Evolutionary conservation across 2,113 vertebrate genomes (phyloP), one percentile per base, ranked within the genome.

Genomic region (Calyptomena viridis): DNA sequence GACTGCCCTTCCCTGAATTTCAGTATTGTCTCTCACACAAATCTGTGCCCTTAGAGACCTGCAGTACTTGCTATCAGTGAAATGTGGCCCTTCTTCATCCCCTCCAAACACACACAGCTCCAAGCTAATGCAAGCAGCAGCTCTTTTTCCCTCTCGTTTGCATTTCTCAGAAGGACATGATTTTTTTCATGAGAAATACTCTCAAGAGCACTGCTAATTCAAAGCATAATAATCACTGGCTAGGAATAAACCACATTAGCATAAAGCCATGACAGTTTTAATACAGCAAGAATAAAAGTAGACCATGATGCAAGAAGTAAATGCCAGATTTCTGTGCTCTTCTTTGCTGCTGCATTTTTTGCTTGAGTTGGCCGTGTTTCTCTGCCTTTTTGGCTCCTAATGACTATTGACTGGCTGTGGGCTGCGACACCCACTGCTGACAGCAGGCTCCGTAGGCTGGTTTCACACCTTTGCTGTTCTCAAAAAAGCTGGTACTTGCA

Each of bases 401-500:
- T 92, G 72, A 67, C 89, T 95, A 93, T 79, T 82, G 84, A 94
- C 95, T 84, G 73, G 85, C 62, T 88, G 80, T 89, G 84, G 87
- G 95, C 94, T 91, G 69, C 0, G 12, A 87, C 80, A 83, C 73
- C 74, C 79, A 94, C 96, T 88, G 83, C 89, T 25, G 59, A 96
- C 82, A 96, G 93, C 84, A 90, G 92, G 92, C 83, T 96, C 71
- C 0, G 89, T 88, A 90, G 87, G 94, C 84, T 84, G 86, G 5
- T 90, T 90, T 96, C 95, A 86, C 78, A 90, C 90, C 50, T 94
- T 90, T 82, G 62, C 72, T 67, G 46, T 86, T 93, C 82, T 76
- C 91, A 59, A 83, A 95, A 94, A 95, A 93, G 75, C 83, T 90
- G 85, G 91, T 84, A 81, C 92, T 97, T 92, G 89, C 73, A 76